Evolutionary conservation across 1,140 invertebrate species (phyloP).

Genomic region (Sesamia nonagrioides): DNA sequence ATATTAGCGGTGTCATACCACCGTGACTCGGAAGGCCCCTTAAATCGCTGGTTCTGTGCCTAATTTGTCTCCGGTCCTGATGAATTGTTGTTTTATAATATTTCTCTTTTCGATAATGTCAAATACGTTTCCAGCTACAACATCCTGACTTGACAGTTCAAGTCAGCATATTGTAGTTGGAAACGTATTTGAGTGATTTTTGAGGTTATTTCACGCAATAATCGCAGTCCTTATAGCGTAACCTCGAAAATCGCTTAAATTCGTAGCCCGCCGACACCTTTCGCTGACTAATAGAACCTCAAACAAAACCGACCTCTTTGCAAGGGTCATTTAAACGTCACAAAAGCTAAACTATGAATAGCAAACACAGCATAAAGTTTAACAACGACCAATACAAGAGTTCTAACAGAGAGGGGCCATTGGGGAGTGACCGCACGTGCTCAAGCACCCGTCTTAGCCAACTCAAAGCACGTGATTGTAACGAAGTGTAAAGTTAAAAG

Average conservation of each 20-base stretch:
- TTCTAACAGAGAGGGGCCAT: slow-evolving; percentile 10
- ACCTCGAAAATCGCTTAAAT: not conserved
- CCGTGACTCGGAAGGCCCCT: too few relatives aligned
- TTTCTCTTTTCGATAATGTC: too few relatives aligned
- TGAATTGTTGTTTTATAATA: too few relatives aligned
- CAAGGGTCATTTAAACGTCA: not conserved
- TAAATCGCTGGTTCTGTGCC: too few relatives aligned
- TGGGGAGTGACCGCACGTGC: slow-evolving; percentile 43
- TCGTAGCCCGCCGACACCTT: not conserved
- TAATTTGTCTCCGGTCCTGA: too few relatives aligned
- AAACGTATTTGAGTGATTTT: too few relatives aligned
- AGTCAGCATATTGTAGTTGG: too few relatives aligned
- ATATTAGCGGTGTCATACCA: too few relatives aligned
- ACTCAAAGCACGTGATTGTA: slow-evolving; percentile 16
- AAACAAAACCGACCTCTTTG: not conserved
- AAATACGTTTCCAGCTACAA: too few relatives aligned
- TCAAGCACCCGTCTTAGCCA: slow-evolving; percentile 39
- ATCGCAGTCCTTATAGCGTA: too few relatives aligned
- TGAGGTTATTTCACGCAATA: too few relatives aligned
- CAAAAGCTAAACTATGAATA: slow-evolving; percentile 9
- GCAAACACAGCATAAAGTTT: slow-evolving; percentile 29
- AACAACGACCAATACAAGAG: slow-evolving; percentile 31
- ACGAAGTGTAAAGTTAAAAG: not conserved
- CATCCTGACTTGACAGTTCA: too few relatives aligned
- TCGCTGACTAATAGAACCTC: not conserved